Evolutionary conservation across 2,113 vertebrate genomes (phyloP).

Genomic region (Nothocercus nigrocapillus): DNA sequence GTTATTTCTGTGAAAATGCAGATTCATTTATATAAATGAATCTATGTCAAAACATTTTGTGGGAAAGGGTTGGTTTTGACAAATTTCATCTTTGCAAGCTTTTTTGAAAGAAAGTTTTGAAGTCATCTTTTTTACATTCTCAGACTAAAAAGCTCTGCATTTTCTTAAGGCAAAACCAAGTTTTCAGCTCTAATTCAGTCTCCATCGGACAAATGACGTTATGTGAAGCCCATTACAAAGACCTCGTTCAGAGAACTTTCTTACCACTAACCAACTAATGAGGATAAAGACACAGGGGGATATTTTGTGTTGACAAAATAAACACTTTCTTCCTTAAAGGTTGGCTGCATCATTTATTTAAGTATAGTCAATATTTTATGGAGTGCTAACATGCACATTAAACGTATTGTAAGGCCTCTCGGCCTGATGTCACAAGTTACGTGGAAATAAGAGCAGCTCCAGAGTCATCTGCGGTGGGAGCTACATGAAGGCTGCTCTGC

Average conservation of each 20-base stretch:
- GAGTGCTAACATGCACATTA: conserved; percentile 45
- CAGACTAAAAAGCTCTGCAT: neutral
- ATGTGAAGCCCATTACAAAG: neutral
- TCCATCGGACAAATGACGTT: neutral
- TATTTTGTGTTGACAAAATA: conserved; percentile 60
- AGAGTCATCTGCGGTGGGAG: neutral
- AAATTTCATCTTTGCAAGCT: neutral
- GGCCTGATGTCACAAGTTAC: neutral
- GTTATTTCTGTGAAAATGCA: neutral
- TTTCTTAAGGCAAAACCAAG: neutral
- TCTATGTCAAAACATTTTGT: neutral
- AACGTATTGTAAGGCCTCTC: neutral
- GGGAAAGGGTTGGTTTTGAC: neutral
- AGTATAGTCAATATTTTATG: conserved; percentile 69
- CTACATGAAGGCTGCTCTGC: neutral
- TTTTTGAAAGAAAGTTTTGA: neutral
- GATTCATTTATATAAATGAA: neutral
- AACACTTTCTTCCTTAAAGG: conserved; percentile 59
- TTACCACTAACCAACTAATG: neutral
- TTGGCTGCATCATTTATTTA: conserved; percentile 65
- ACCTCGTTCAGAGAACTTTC: conserved; percentile 19
- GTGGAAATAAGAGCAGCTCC: neutral
- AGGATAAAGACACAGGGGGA: conserved; percentile 25
- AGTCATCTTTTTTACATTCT: neutral
- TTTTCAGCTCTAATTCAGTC: neutral